These are phyloP conservation scores for Heliangelus exortis DNA, from an alignment of 2,797 vertebrate species.

Conservation along the genomic window DNA sequence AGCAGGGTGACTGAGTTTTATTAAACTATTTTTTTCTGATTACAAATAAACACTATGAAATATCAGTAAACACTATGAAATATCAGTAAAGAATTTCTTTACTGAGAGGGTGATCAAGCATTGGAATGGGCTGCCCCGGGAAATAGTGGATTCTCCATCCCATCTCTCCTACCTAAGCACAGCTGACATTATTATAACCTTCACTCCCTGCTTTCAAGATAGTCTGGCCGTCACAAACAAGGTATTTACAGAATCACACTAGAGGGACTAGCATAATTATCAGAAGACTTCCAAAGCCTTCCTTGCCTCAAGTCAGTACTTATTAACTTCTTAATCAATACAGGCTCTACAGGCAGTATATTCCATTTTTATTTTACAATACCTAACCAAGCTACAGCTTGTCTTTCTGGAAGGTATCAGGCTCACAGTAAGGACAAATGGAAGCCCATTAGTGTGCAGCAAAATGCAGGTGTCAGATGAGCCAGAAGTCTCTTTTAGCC, in stretches of 20 bases:
- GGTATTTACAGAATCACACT: background rate
- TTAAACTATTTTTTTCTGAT: background rate
- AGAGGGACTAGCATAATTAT: background rate
- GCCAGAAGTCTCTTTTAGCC: background rate
- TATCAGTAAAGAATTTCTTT: no score
- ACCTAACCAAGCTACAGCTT: background rate
- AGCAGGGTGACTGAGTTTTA: background rate
- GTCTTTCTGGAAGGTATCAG: background rate
- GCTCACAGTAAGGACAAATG: background rate
- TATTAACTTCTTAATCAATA: background rate
- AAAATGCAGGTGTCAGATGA: background rate
- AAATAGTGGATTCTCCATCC: no score
- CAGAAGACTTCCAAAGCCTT: background rate
- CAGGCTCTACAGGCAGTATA: background rate
- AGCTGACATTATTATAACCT: background rate
- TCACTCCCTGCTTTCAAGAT: background rate
- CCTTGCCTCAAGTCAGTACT: background rate
- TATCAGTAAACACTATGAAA: no score
- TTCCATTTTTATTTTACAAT: background rate
- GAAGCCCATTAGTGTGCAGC: background rate
- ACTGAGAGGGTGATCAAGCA: no score
- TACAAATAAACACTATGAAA: background rate
- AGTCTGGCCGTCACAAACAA: background rate
- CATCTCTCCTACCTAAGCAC: no score
- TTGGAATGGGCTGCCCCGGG: no score